phyloP scores from a whole-genome alignment of 2,888 invertebrate species.

The Lacanobia oleracea region DNA sequence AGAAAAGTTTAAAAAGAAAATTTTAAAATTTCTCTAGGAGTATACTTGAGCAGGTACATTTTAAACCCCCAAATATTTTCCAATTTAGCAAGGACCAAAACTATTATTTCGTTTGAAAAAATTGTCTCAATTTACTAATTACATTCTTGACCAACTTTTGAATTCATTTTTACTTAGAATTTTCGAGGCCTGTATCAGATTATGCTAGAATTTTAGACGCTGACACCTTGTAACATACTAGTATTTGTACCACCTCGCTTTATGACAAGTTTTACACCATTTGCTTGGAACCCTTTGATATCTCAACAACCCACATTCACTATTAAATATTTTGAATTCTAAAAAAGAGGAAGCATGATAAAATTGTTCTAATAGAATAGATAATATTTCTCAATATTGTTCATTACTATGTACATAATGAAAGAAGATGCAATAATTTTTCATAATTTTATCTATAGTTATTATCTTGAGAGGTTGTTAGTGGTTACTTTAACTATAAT shows the following conservation, averaged over 20 bases:
- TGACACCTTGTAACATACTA: constrained; percentile 72
- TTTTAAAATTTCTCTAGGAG: constrained; percentile 71
- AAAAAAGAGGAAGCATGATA: constrained; percentile 63
- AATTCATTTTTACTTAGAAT: constrained; percentile 79
- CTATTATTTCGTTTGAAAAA: constrained; percentile 69
- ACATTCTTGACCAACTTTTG: constrained; percentile 81
- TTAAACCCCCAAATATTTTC: constrained; percentile 69
- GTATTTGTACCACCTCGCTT: constrained; percentile 81
- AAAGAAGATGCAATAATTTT: constrained; percentile 87
- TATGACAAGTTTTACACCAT: constrained; percentile 75
- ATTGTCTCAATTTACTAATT: constrained; percentile 73
- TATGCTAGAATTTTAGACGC: constrained; percentile 79
- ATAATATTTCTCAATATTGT: constrained; percentile 74
- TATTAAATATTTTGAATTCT: constrained; percentile 64
- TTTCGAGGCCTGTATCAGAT: constrained; percentile 81
- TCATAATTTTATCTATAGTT: constrained; percentile 84
- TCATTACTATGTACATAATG: constrained; percentile 83
- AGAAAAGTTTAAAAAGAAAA: constrained; percentile 68
- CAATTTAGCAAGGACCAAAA: constrained; percentile 83
- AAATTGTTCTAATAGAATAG: constrained; percentile 74
- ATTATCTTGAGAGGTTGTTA: constrained; percentile 80
- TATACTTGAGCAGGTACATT: constrained; percentile 69
- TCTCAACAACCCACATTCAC: constrained; percentile 71
- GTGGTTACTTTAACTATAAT: constrained; percentile 75
- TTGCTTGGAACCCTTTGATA: constrained; percentile 78